Evolutionary conservation across 2,888 invertebrate genomes (phyloP).

Genomic region (Plebejus melissa): DNA sequence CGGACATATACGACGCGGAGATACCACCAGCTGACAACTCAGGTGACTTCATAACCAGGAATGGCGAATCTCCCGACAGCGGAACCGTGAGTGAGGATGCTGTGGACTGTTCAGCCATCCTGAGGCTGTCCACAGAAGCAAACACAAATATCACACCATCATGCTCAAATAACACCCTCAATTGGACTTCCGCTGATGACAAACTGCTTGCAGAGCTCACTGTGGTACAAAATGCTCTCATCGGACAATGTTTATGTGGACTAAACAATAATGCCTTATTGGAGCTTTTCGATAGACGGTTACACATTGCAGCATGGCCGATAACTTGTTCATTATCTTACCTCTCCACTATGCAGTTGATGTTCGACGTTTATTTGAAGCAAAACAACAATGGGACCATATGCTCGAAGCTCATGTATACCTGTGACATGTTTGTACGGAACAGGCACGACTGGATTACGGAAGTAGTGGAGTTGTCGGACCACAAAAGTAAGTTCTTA

Average conservation of each 20-base stretch:
- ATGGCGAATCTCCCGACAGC: constrained; percentile 72
- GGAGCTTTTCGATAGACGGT: constrained; percentile 84
- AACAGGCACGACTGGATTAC: constrained; percentile 91
- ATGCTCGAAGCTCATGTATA: constrained; percentile 88
- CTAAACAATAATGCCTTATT: constrained; percentile 84
- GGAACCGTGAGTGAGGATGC: constrained; percentile 75
- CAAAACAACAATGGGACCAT: constrained; percentile 90
- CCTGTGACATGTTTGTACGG: constrained; percentile 87
- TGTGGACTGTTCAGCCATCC: constrained; percentile 67
- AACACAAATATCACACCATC: constrained; percentile 63
- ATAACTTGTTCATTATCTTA: constrained; percentile 82
- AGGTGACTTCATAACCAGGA: constrained; percentile 61
- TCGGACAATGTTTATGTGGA: constrained; percentile 88
- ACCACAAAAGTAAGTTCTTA: constrained; percentile 88
- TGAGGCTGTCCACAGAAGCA: constrained; percentile 57
- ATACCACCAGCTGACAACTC: constrained; percentile 64
- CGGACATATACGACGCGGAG: constrained; percentile 65
- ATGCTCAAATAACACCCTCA: constrained; percentile 54
- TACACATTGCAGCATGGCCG: constrained; percentile 73
- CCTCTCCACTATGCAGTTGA: constrained; percentile 88
- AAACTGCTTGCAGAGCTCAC: constrained; percentile 74
- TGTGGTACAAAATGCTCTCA: constrained; percentile 82
- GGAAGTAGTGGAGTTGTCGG: constrained; percentile 88
- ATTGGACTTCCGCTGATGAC: constrained; percentile 63
- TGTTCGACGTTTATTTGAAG: constrained; percentile 91